These are phyloP conservation scores for Drosophila baimaii DNA, from an alignment of 1,140 invertebrate species.

Conservation along the genomic window DNA sequence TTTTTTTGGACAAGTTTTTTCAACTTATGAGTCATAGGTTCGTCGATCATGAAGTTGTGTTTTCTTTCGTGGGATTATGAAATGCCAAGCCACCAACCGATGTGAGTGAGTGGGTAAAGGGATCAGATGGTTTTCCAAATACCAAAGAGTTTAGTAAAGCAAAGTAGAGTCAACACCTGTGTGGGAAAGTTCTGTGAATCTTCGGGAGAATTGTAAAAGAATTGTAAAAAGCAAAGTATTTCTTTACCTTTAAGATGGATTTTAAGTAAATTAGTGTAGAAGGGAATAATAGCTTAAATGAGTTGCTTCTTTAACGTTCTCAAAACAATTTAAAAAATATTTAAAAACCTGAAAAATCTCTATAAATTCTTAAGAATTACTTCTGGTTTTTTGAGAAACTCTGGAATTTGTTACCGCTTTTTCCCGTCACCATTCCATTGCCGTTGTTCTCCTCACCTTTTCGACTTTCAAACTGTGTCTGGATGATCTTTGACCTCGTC, in stretches of 20 bases:
- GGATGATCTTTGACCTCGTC: conserved; percentile 54
- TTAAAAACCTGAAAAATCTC: background rate
- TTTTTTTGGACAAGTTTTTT: conserved; percentile 32
- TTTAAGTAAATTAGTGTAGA: too few relatives aligned
- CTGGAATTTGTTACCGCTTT: conserved; percentile 10
- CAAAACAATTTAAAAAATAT: too few relatives aligned
- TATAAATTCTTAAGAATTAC: too few relatives aligned
- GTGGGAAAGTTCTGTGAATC: conserved; percentile 1
- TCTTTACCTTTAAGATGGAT: too few relatives aligned
- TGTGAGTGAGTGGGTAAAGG: conserved; percentile 6
- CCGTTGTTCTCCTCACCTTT: conserved; percentile 21
- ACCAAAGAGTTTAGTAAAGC: background rate
- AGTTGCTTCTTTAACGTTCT: too few relatives aligned
- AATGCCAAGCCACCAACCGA: conserved; percentile 36
- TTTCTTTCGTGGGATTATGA: conserved; percentile 40
- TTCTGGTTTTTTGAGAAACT: background rate
- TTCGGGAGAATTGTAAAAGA: background rate
- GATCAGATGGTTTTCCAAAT: conserved; percentile 1
- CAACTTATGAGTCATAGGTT: conserved; percentile 25
- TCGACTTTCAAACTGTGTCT: conserved; percentile 3
- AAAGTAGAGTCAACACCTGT: background rate
- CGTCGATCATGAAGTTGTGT: conserved; percentile 10
- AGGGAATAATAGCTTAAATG: too few relatives aligned
- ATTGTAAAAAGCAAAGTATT: too few relatives aligned
- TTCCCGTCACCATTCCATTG: conserved; percentile 29